Evolutionary conservation across 1,140 invertebrate genomes (phyloP).

Genomic region (Tetraneura akinire): DNA sequence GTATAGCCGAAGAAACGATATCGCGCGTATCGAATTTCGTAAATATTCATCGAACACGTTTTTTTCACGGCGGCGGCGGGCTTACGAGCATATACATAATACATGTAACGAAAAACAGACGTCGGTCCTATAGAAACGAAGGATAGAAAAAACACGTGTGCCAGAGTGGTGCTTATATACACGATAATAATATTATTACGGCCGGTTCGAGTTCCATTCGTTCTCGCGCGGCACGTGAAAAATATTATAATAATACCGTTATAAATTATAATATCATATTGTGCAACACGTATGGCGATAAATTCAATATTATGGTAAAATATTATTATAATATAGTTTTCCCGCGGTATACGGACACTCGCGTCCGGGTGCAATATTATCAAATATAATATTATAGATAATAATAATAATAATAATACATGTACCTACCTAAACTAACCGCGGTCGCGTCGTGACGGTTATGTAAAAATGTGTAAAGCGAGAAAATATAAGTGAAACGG

Average conservation of each 20-base stretch:
- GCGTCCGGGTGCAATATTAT: too few species aligned
- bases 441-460: too few species aligned
- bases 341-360: not conserved
- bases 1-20: not conserved
- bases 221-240: too few species aligned
- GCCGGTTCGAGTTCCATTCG: not conserved
- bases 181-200: not conserved
- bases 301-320: not conserved
- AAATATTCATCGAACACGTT: constrained; percentile 44
- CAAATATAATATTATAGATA: not conserved
- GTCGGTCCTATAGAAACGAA: not conserved
- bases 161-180: not conserved
- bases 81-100: too few species aligned
- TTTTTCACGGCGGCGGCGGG: not conserved
- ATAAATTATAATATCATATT: too few species aligned
- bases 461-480: too few species aligned
- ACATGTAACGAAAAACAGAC: constrained; percentile 40
- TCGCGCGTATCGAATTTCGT: constrained; percentile 27
- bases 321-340: not conserved
- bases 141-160: constrained; percentile 16
- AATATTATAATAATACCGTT: not conserved
- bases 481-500: not conserved
- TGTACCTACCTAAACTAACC: too few species aligned
- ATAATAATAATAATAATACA: not conserved
- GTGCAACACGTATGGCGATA: too few species aligned